Base-by-base conservation (phyloP, 2,113 vertebrate species). In the Labeo catla region DNA sequence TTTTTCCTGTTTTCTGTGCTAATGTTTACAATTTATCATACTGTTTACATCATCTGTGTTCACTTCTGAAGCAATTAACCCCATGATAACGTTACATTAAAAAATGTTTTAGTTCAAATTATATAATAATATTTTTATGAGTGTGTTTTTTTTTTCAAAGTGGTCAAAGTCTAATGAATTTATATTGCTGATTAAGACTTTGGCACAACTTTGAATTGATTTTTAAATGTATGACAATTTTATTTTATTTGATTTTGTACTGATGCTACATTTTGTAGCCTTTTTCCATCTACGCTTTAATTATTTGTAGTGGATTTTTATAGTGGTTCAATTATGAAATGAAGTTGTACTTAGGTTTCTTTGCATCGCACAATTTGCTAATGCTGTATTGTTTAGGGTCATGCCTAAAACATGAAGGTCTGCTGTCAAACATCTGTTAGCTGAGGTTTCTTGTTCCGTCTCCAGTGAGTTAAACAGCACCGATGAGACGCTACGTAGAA, bases 351-450 rank as follows among this genome's bases (percentile, higher is more conserved):
- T 2, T 47, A 0, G 16, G 8, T 23, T 49, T 76, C 11, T 50
- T 49, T 76, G 7, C 47, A 15, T 76, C 12, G 23, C 61, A 52
- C 23, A 23, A 15, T 23, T 15, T 39, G 16, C 11, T 52, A 16
- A 50, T 52, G 9, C 36, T 12, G 36, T 21, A 39, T 43, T 79
- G 28, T 21, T 15, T 52, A 43, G 28, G 52, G 50, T 59, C 54
- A 80, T 80, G 57, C 16, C 45, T 84, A 54, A 84, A 78, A 84
- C 57, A 59, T 76, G 52, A 15, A 47, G 8, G 39, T 72, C 72
- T 47, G 52, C 72, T 66, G 59, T 50, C 73, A 73, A 81, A 59
- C 88, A 79, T 66, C 83, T 87, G 87, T 54, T 73, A 84, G 73
- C 76, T 52, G 77, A 70, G 23, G 66, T 52, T 81, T 76, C 72